Base-by-base conservation (phyloP, 2,113 vertebrate species). In the Leptocoma aspasia region DNA sequence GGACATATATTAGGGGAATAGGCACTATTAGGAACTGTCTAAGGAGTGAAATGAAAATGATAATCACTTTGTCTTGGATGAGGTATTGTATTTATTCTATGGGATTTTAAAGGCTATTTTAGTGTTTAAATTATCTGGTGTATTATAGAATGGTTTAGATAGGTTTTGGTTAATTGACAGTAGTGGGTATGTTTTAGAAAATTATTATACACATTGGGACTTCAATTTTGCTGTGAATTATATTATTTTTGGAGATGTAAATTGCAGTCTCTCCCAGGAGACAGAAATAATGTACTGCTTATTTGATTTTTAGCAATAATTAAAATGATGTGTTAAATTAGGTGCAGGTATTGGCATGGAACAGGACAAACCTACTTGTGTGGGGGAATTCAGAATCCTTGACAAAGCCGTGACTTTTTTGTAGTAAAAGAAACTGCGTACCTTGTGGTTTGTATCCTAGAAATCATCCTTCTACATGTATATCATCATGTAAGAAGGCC, bases 41-140 rank as follows among this genome's bases (percentile, higher is more conserved):
- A 71, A 83, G 57, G 86, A 92, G 21, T 78, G 65, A 93, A 92
- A 93, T 90, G 86, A 72, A 95, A 95, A 95, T 91, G 49, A 82
- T 89, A 92, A 92, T 89, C 69, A 45, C 76, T 86, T 93, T 82
- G 42, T 94, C 94, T 94, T 94, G 77, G 66, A 59, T 93, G 92
- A 95, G 39, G 30, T 94, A 82, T 72, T 91, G 49, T 93, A 89
- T 95, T 92, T 96, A 82, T 96, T 94, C 75, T 73, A 49, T 80
- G 91, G 50, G 77, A 94, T 94, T 96, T 91, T 73, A 94, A 94
- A 89, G 77, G 45, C 80, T 96, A 80, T 94, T 91, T 89, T 92
- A 89, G 72, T 69, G 49, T 72, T 94, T 94, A 92, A 95, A 94
- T 94, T 85, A 92, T 73, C 92, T 66, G 20, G n/a, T 89, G 63